phyloP scores from a whole-genome alignment of 1,140 invertebrate genomes.

The Mizuhopecten yessoensis region DNA sequence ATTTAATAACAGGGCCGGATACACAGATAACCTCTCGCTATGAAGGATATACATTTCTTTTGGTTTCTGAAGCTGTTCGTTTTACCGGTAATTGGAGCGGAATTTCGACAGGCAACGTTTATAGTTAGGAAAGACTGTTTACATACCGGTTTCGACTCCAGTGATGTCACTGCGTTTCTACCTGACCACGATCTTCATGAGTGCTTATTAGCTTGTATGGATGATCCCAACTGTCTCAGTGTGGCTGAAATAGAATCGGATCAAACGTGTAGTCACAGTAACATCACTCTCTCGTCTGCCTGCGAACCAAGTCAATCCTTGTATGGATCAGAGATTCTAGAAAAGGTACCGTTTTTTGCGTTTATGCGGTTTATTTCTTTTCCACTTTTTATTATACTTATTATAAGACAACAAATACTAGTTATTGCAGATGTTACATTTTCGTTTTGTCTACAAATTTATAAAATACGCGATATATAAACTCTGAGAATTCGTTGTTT shows the following conservation, averaged over 20 bases:
- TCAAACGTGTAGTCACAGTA: background rate
- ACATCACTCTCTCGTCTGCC: background rate
- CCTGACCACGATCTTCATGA: background rate
- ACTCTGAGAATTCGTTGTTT: no score
- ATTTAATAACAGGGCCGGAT: background rate
- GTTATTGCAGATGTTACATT: no score
- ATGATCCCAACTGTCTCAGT: background rate
- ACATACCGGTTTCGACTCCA: background rate
- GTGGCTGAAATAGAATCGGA: background rate
- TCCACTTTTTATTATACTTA: no score
- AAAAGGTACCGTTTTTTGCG: background rate
- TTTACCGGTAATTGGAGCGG: background rate
- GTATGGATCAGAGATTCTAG: background rate
- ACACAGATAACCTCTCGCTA: background rate
- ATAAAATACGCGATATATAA: no score
- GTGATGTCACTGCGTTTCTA: background rate
- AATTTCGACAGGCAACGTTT: background rate
- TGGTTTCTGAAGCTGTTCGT: background rate
- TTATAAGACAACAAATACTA: no score
- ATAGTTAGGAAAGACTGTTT: background rate
- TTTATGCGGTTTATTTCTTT: no score
- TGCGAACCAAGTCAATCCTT: background rate
- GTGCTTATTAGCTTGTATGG: background rate
- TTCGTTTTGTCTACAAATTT: no score
- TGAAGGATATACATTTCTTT: background rate